Percentiles rank a stretch among this genome's conserved stretches.
Conservation (phyloP, 2,888 invertebrate genomes). For the Pristionchus entomophagus region DNA sequence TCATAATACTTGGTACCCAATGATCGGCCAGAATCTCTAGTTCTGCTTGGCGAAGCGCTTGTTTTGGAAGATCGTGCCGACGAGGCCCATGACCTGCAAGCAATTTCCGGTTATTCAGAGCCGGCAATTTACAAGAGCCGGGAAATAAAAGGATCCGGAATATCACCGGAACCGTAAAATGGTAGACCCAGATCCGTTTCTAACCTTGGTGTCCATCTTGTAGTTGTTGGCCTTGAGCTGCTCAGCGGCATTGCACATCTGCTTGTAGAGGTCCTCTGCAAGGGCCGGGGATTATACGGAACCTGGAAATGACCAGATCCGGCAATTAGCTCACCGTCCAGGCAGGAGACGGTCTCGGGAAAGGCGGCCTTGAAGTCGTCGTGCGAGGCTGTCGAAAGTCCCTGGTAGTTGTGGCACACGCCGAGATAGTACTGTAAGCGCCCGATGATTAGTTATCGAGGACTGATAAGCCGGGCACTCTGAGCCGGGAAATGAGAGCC, state of each 20-base stretch:
- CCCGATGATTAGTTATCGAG: neutral
- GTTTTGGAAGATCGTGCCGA: conserved; percentile 34
- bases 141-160: neutral
- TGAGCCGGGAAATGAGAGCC: too few relatives aligned
- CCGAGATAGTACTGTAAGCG: conserved; percentile 40
- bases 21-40: neutral
- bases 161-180: neutral
- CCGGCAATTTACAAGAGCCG: neutral
- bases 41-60: conserved; percentile 39
- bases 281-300: neutral
- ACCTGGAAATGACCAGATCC: neutral
- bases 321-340: conserved; percentile 27
- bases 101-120: neutral
- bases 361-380: conserved; percentile 33
- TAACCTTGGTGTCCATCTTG: conserved; percentile 43
- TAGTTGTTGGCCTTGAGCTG: conserved; percentile 42
- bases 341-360: conserved; percentile 36
- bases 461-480: neutral
- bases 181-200: neutral
- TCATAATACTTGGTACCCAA: neutral
- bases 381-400: neutral
- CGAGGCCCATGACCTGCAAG: conserved; percentile 19
- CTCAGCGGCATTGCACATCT: conserved; percentile 41
- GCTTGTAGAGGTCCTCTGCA: conserved; percentile 47
- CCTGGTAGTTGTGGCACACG: conserved; percentile 29